Evolutionary conservation across 2,797 vertebrate species (phyloP), one percentile per base, ranked within the genome.

Genomic region (Macrochelys suwanniensis): DNA sequence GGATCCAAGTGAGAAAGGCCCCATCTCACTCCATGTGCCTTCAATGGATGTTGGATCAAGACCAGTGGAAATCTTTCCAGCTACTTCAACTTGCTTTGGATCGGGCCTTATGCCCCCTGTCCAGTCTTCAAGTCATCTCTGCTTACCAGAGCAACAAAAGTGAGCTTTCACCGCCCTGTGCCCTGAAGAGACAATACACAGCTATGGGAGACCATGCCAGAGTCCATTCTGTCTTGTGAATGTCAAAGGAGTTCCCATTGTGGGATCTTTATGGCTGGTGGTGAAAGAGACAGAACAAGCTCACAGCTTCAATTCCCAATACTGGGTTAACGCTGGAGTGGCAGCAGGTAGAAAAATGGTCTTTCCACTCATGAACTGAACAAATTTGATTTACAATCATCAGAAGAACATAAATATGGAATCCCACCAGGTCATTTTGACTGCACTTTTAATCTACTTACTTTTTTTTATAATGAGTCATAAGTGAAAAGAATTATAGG

Each of bases 211-310:
- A 59, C 0, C n/a, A 7, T 82, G 92, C 89, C 92, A 3, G 1
- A 76, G 84, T 88, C 95, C 53, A 0, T 84, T 94, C 84, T 51
- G 61, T 92, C 95, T 88, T 54, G 87, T 85, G 92, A 94, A 97
- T 86, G 92, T 80, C 88, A 87, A 96, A 25, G 1, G 4, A 10
- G 89, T 89, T 94, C 95, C 95, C 94, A 95, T 94, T 88, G 94
- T 76, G 85, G 93, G 94, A 82, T 91, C 94, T 95, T 91, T 94
- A 59, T 28, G 77, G 87, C 93, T 78, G 5, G 90, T 86, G 96
- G 94, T 95, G 94, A 96, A 96, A 90, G 88, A 95, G 94, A 23
- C 65, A 94, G 96, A 97, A 97, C 92, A 95, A 96, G 92, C 81
- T 47, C 89, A 1, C 97, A 95, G 97, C 68, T 5, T 88, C 94